phyloP scores from a whole-genome alignment of 2,797 vertebrate genomes.

The Centroberyx gerrardi region DNA sequence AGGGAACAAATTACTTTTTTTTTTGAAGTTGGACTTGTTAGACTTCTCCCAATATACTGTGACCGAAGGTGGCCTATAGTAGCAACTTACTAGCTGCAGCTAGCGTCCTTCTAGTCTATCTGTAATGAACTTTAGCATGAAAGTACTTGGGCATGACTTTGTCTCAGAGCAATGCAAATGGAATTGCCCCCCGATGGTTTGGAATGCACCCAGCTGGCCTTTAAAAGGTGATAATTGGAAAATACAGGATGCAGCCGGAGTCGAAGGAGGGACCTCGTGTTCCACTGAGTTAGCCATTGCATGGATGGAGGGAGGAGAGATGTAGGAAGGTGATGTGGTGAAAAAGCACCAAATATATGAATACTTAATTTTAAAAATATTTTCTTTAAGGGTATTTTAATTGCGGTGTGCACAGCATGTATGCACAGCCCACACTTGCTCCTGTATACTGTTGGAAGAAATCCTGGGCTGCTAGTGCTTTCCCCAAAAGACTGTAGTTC shows the following conservation, averaged over 20 bases:
- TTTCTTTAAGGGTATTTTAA: constrained; percentile 6
- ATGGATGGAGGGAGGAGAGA: constrained; percentile 60
- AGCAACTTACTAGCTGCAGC: constrained; percentile 28
- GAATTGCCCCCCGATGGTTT: constrained; percentile 98
- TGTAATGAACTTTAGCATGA: constrained; percentile 97
- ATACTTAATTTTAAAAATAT: neutral
- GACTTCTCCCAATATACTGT: neutral
- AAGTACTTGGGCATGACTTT: constrained; percentile 98
- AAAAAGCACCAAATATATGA: constrained; percentile 3
- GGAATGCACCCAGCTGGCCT: constrained; percentile 99
- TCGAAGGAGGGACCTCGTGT: constrained; percentile 93
- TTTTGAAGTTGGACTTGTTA: neutral
- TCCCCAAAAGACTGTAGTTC: neutral
- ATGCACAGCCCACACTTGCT: neutral
- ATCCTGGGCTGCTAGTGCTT: neutral
- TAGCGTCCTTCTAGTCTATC: constrained; percentile 78
- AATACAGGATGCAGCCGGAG: constrained; percentile 98
- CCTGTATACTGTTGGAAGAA: neutral
- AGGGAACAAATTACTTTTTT: neutral
- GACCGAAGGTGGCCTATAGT: constrained; percentile 11
- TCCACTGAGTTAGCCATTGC: constrained; percentile 83
- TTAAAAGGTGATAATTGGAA: constrained; percentile 99
- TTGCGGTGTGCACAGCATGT: neutral
- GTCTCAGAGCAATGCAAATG: constrained; percentile 99
- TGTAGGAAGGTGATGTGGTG: constrained; percentile 22